Percentiles rank a stretch among this genome's conserved stretches.
Evolutionary conservation across 2,113 vertebrate genomes (phyloP).

Genomic region (Apodemus speciosus): DNA sequence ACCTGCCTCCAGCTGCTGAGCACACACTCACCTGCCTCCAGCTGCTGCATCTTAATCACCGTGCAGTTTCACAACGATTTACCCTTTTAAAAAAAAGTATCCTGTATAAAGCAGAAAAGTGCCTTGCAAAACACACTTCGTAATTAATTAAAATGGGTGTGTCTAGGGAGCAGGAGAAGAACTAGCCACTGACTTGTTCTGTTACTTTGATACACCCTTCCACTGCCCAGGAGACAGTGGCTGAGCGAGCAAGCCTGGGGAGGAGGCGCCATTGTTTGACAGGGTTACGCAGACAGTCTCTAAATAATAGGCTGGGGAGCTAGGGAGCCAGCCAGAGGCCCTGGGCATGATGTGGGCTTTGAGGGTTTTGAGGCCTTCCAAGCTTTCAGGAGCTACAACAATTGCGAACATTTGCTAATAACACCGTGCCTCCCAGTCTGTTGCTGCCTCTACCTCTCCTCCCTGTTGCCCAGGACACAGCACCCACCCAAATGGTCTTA

Average conservation of each 20-base stretch:
- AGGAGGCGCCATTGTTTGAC: slow-evolving; percentile 65
- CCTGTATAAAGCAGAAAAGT: slow-evolving; percentile 36
- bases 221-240: slow-evolving; percentile 65
- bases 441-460: background rate
- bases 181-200: slow-evolving; percentile 68
- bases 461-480: background rate
- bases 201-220: slow-evolving; percentile 82
- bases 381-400: slow-evolving; percentile 62
- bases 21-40: background rate
- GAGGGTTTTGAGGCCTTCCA: slow-evolving; percentile 59
- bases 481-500: background rate
- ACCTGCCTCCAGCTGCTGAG: no score
- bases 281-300: slow-evolving; percentile 60
- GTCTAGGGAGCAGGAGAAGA: slow-evolving; percentile 54
- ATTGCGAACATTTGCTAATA: slow-evolving; percentile 27
- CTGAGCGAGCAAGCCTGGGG: slow-evolving; percentile 54
- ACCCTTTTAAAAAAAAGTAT: background rate
- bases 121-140: slow-evolving; percentile 58
- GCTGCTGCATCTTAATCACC: background rate
- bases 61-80: slow-evolving; percentile 46
- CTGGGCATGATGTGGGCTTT: slow-evolving; percentile 60
- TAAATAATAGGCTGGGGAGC: slow-evolving; percentile 76
- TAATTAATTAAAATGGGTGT: slow-evolving; percentile 69
- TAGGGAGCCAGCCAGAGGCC: slow-evolving; percentile 63
- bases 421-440: slow-evolving; percentile 43